phyloP scores from a whole-genome alignment of 1,140 invertebrate species.

The Tetranychus urticae region DNA sequence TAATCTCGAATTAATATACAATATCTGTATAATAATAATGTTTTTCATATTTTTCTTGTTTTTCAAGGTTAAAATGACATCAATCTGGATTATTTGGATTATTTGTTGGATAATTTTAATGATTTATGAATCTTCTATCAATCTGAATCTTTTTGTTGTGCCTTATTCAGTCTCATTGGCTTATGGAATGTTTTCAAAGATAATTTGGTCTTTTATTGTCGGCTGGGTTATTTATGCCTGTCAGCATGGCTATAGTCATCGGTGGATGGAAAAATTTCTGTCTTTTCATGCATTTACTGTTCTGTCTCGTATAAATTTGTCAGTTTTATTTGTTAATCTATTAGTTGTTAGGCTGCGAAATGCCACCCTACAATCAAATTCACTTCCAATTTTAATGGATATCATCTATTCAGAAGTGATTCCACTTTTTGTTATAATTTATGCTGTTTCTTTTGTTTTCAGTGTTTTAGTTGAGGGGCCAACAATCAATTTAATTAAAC shows the following conservation, averaged over 20 bases:
- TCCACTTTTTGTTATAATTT: not conserved
- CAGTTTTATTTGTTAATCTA: not conserved
- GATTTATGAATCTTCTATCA: not conserved
- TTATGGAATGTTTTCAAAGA: not conserved
- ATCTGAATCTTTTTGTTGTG: not conserved
- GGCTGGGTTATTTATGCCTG: not conserved
- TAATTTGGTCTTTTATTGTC: not conserved
- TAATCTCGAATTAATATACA: not conserved
- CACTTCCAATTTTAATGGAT: not conserved
- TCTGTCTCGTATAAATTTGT: not conserved
- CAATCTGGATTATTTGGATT: not conserved
- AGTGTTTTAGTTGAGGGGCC: not conserved
- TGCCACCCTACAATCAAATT: not conserved
- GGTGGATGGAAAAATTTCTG: not conserved
- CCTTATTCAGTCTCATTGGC: not conserved
- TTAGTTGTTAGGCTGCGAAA: not conserved
- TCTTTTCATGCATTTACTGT: not conserved
- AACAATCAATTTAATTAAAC: not conserved
- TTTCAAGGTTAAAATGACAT: not conserved
- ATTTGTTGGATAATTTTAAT: not conserved
- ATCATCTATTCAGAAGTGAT: not conserved
- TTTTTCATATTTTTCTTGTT: not conserved
- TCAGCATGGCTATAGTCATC: not conserved
- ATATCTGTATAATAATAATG: not conserved
- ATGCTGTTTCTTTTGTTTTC: not conserved